Evolutionary conservation across 2,113 vertebrate genomes (phyloP).

Genomic region (Herpetotheres cachinnans): DNA sequence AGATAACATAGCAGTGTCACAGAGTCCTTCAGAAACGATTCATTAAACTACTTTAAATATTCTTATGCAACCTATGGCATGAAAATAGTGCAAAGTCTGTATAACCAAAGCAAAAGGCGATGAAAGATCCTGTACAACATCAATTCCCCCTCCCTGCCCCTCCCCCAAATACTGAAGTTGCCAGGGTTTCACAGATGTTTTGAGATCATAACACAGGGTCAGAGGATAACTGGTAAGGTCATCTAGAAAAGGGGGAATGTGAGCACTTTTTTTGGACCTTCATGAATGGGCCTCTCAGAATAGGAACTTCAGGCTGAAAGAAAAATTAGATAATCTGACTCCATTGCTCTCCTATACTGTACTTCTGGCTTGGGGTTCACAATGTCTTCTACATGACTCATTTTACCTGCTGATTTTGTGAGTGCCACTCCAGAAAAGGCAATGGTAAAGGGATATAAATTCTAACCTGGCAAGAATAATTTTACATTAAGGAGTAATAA

Average conservation of each 20-base stretch:
- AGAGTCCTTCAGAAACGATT: slow-evolving; percentile 31
- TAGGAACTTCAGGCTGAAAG: slow-evolving; percentile 54
- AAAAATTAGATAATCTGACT: slow-evolving; percentile 65
- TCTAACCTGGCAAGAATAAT: background rate
- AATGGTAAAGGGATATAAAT: background rate
- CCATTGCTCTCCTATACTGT: background rate
- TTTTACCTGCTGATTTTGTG: background rate
- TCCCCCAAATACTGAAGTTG: background rate
- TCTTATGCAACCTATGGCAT: background rate
- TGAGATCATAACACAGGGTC: slow-evolving; percentile 65
- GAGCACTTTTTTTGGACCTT: slow-evolving; percentile 67
- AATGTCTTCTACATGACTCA: background rate
- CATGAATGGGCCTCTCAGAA: slow-evolving; percentile 71
- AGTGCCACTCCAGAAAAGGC: background rate
- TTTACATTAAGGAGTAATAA: background rate
- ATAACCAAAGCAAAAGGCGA: slow-evolving; percentile 1
- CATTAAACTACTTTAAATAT: background rate
- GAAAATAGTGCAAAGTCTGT: background rate
- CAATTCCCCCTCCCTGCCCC: background rate
- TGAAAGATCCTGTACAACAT: slow-evolving; percentile 47
- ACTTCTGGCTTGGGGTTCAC: background rate
- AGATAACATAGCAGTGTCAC: background rate
- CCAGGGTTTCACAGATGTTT: slow-evolving; percentile 58
- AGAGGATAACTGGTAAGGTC: slow-evolving; percentile 70
- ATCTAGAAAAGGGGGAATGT: slow-evolving; percentile 63